Conservation (phyloP, 1,140 invertebrate genomes). For the Venturia canescens region DNA sequence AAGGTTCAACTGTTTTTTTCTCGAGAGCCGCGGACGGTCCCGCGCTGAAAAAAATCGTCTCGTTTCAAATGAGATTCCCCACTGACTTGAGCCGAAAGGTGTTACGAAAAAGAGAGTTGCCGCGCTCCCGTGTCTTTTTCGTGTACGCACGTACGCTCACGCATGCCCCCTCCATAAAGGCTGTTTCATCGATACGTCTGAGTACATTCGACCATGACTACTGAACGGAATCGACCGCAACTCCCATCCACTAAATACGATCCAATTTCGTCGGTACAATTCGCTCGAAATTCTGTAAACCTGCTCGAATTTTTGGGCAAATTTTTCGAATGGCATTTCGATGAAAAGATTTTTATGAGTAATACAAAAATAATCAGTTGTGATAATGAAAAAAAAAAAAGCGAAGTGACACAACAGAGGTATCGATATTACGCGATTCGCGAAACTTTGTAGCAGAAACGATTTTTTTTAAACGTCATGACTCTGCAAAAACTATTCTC, state of each 20-base stretch:
- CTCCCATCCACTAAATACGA: neutral
- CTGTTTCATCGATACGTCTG: neutral
- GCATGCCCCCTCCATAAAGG: neutral
- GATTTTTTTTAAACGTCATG: no score
- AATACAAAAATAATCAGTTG: no score
- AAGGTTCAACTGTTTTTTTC: constrained; percentile 2
- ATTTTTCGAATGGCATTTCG: no score
- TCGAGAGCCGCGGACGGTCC: neutral
- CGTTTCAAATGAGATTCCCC: neutral
- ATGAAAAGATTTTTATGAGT: no score
- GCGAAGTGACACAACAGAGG: no score
- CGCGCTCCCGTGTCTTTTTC: neutral
- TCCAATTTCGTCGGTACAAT: neutral
- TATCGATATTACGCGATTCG: no score
- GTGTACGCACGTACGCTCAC: neutral
- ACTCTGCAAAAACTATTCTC: no score
- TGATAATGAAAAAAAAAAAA: no score
- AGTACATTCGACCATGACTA: constrained; percentile 1
- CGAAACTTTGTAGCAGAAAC: no score
- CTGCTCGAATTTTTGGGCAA: no score
- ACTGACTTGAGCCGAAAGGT: neutral
- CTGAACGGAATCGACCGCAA: neutral
- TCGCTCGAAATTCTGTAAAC: no score
- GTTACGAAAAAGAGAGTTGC: neutral
- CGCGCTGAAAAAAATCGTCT: neutral